phyloP scores from a whole-genome alignment of 2,888 invertebrate genomes.

The Aporophyla nigra region DNA sequence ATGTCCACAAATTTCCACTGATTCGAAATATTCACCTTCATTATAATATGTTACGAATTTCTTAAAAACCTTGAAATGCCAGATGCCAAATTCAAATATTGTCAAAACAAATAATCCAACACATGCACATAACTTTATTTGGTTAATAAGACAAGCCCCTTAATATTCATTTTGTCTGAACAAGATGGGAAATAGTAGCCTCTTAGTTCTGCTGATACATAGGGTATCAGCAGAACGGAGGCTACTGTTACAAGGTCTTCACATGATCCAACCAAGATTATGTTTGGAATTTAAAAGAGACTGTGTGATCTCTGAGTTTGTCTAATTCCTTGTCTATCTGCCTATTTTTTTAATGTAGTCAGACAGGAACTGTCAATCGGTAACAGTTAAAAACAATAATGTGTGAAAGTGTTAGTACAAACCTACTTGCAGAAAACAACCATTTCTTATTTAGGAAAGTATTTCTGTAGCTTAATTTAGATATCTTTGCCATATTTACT shows the following conservation, averaged over 20 bases:
- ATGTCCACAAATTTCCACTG: background rate
- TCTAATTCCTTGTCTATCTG: too few relatives aligned
- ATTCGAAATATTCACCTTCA: background rate
- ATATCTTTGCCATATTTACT: background rate
- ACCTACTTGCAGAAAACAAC: too few relatives aligned
- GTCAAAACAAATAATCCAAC: background rate
- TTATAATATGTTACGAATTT: background rate
- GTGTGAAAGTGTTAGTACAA: too few relatives aligned
- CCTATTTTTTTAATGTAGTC: too few relatives aligned
- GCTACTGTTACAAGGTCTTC: too few relatives aligned
- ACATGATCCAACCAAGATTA: too few relatives aligned
- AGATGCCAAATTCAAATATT: slow-evolving; percentile 19
- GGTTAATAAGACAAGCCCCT: background rate
- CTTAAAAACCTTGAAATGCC: slow-evolving; percentile 12
- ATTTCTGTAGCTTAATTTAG: background rate
- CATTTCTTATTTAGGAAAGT: background rate
- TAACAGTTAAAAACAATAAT: too few relatives aligned
- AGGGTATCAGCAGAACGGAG: too few relatives aligned
- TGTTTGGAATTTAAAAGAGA: too few relatives aligned
- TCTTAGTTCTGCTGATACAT: background rate
- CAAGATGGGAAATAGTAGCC: background rate
- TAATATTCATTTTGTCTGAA: background rate
- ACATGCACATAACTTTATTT: background rate
- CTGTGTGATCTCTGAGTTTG: too few relatives aligned
- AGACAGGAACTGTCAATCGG: too few relatives aligned